Evolutionary conservation across 2,113 vertebrate species (phyloP), one percentile per base, ranked within the genome.

Genomic region (Rhegmatorhina hoffmannsi): DNA sequence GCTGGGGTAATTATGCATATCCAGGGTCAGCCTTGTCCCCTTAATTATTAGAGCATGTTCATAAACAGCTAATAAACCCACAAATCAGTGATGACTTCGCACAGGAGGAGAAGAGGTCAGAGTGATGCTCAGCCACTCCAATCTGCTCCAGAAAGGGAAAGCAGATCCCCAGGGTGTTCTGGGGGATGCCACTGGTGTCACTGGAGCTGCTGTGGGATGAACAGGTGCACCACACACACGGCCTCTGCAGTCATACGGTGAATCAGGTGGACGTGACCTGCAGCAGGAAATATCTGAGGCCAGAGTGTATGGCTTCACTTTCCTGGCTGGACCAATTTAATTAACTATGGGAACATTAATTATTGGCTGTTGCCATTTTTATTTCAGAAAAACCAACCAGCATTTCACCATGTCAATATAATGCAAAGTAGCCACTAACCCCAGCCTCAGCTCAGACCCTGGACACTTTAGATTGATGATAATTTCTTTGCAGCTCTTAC

Each of bases 1-100:
- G 59, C 38, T 8, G 0, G 21, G 24, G 28, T 15, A 31, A 46
- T 14, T 25, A 31, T 6, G 0, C 31, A 2, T 0, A 10, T 40
- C 43, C 29, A 2, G 44, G 80, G 84, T 40, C 58, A 75, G 16
- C 84, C 47, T 43, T 7, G 23, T 3, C 62, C 63, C 62, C 84
- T 46, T 21, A 36, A 67, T n/a, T 53, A 25, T 28, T 2, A 33
- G 10, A 53, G 63, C 56, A 6, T 33, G 67, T 53, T 70, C 70
- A 90, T 66, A 70, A 90, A 78, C 64, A 87, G 78, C 64, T 62
- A 60, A 87, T 69, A 74, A 93, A 84, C 6, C n/a, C n/a, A 24
- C 13, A 34, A 29, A 74, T 23, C 79, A 66, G 11, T 43, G 40
- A 59, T 11, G 87, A 10, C 62, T 56, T 66, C 49, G 83, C 62